Evolutionary conservation across 2,113 vertebrate species (phyloP).

Genomic region (Melanerpes formicivorus): DNA sequence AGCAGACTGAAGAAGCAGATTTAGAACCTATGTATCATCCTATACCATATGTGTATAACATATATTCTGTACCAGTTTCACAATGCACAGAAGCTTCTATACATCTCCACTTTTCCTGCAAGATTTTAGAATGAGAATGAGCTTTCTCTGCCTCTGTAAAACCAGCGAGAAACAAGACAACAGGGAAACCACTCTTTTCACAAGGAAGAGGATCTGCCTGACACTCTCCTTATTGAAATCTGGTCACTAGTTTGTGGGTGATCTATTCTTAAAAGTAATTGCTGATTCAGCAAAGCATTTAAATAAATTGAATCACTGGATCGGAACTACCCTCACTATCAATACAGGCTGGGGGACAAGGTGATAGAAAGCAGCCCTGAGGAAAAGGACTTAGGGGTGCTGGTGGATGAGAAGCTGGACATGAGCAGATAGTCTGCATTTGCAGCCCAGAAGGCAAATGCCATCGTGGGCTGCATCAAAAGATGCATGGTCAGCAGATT

Average conservation of each 20-base stretch:
- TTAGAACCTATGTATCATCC: neutral
- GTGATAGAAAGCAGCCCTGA: too few relatives aligned
- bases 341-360: too few relatives aligned
- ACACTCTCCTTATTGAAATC: neutral
- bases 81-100: neutral
- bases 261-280: neutral
- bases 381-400: too few relatives aligned
- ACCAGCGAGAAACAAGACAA: neutral
- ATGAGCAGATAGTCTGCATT: too few relatives aligned
- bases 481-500: too few relatives aligned
- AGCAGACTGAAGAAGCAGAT: constrained; percentile 12
- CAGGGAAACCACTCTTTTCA: neutral
- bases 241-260: neutral
- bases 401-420: too few relatives aligned
- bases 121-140: neutral
- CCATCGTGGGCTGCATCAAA: too few relatives aligned
- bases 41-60: neutral
- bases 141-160: neutral
- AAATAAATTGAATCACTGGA: neutral
- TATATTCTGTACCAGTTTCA: neutral
- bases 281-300: neutral
- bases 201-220: neutral
- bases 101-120: neutral
- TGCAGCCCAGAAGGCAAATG: too few relatives aligned
- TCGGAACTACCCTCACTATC: too few relatives aligned